These are phyloP conservation scores for Pomacea canaliculata DNA, from an alignment of 2,888 invertebrate species.

Conservation along the genomic window DNA sequence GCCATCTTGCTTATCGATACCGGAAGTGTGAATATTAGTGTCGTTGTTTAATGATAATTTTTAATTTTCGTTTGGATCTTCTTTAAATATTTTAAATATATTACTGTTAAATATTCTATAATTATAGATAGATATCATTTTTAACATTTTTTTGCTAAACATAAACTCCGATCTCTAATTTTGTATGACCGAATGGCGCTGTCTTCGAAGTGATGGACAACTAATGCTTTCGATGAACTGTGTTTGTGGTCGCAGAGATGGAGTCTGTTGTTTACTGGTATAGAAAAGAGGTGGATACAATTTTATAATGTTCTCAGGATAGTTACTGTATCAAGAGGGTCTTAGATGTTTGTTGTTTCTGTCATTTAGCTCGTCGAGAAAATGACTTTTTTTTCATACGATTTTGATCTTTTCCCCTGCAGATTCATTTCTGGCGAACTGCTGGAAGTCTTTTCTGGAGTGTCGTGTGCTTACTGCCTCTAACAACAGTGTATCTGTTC, in stretches of 20 bases:
- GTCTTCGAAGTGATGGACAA: constrained; percentile 9
- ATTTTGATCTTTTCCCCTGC: constrained; percentile 5
- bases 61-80: background rate
- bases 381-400: background rate
- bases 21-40: constrained; percentile 22
- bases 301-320: background rate
- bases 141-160: background rate
- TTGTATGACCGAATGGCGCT: constrained; percentile 16
- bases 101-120: background rate
- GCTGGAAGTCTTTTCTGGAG: constrained; percentile 53
- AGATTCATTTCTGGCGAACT: constrained; percentile 56
- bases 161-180: background rate
- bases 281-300: constrained; percentile 12
- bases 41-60: background rate
- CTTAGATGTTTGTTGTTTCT: background rate
- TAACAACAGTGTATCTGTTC: constrained; percentile 34
- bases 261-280: constrained; percentile 25
- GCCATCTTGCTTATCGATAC: constrained; percentile 56
- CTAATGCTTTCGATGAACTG: background rate
- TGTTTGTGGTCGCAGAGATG: background rate
- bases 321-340: too few species aligned
- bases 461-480: constrained; percentile 39
- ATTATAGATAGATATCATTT: background rate
- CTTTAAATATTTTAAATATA: background rate
- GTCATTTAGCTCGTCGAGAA: background rate